These are phyloP conservation scores for Littorina saxatilis DNA, from an alignment of 1,140 invertebrate species.

Conservation along the genomic window DNA sequence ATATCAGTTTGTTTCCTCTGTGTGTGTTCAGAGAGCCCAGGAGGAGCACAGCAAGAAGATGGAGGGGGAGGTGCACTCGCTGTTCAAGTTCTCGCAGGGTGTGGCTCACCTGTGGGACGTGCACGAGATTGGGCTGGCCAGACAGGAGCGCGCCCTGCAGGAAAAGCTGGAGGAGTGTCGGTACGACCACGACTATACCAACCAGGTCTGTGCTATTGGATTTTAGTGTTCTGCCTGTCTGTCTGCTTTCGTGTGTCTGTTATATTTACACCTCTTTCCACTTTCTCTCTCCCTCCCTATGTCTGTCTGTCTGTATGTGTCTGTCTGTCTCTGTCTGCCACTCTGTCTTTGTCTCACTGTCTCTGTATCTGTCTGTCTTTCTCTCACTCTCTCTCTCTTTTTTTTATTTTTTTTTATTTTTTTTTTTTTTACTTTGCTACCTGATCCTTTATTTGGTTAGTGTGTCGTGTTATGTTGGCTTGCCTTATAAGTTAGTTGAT, in stretches of 20 bases:
- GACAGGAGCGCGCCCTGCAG: conserved; percentile 72
- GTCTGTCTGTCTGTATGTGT: no score
- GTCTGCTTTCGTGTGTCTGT: not conserved
- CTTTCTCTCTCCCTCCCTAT: not conserved
- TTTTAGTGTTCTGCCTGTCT: not conserved
- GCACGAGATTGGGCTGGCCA: conserved; percentile 73
- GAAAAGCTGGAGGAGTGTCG: conserved; percentile 72
- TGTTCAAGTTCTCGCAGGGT: conserved; percentile 74
- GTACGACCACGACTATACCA: conserved; percentile 70
- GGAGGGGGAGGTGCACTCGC: conserved; percentile 61
- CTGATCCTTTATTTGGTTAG: no score
- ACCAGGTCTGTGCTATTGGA: conserved; percentile 71
- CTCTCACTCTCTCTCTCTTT: no score
- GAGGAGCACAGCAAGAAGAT: conserved; percentile 66
- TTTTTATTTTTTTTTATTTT: no score
- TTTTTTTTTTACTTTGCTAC: no score
- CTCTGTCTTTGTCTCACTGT: no score
- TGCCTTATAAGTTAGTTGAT: no score
- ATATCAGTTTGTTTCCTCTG: no score
- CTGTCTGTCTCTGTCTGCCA: no score
- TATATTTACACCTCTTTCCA: not conserved
- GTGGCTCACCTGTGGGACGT: conserved; percentile 75
- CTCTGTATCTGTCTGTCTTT: no score
- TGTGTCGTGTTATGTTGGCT: no score
- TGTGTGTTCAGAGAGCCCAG: conserved; percentile 70